These are phyloP conservation scores for Cliona cf. orientalis DNA, from an alignment of 37 sponge, comb jelly and placozoan species.

Conservation along the genomic window DNA sequence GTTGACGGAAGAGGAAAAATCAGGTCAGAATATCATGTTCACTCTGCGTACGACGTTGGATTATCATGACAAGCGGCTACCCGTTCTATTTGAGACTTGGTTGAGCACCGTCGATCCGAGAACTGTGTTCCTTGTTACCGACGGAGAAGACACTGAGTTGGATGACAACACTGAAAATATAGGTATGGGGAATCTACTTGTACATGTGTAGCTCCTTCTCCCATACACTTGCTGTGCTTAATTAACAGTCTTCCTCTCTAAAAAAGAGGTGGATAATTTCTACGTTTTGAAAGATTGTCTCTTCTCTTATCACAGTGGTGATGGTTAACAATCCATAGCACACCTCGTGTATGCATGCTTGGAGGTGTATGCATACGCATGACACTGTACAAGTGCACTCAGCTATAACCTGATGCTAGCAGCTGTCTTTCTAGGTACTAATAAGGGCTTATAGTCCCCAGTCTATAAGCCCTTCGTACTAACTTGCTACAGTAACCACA, in stretches of 20 bases:
- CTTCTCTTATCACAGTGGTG: no score
- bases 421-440: no score
- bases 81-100: conserved; percentile 59
- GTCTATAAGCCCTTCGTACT: no score
- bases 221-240: no score
- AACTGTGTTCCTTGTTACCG: conserved; percentile 47
- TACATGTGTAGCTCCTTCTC: background rate
- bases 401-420: no score
- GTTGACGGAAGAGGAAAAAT: background rate
- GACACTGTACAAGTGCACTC: no score
- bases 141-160: conserved; percentile 28
- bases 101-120: conserved; percentile 21
- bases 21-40: conserved; percentile 48
- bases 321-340: no score
- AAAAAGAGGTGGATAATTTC: background rate
- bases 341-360: no score
- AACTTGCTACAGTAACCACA: no score
- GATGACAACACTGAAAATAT: background rate
- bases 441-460: no score
- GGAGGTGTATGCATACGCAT: no score
- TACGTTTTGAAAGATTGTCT: no score
- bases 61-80: conserved; percentile 46
- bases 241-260: background rate
- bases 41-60: conserved; percentile 32
- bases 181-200: conserved; percentile 5